phyloP scores from a whole-genome alignment of 1,140 invertebrate genomes.

The Solenopsis fugax region DNA sequence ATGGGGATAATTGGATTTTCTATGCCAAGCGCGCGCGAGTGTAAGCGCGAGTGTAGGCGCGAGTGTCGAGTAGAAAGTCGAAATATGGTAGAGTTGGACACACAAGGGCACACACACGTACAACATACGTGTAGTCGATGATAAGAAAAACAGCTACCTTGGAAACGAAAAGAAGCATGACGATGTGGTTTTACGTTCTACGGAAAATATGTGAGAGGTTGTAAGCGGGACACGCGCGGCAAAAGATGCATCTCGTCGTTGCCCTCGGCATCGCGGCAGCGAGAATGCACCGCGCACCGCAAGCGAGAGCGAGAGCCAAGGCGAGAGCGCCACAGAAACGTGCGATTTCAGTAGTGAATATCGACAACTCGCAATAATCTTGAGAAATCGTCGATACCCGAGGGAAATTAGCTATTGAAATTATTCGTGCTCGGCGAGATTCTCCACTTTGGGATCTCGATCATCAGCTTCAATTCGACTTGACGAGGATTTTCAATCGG shows the following conservation, averaged over 20 bases:
- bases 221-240: neutral
- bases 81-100: slow-evolving; percentile 6
- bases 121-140: slow-evolving; percentile 25
- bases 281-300: too few relatives aligned
- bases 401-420: neutral
- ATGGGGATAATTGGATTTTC: neutral
- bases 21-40: neutral
- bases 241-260: slow-evolving; percentile 1
- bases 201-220: neutral
- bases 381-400: neutral
- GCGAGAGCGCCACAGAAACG: too few relatives aligned
- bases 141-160: slow-evolving; percentile 43
- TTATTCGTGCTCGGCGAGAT: neutral
- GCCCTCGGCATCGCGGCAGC: too few relatives aligned
- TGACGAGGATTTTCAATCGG: neutral
- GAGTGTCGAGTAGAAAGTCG: slow-evolving; percentile 5
- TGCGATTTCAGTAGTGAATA: neutral
- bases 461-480: neutral
- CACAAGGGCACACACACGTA: neutral
- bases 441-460: neutral
- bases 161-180: neutral
- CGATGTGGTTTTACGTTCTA: neutral
- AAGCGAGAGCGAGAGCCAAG: too few relatives aligned
- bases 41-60: neutral
- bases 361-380: slow-evolving; percentile 7